These are phyloP conservation scores for Notarius lentiginosus DNA, from an alignment of 2,113 vertebrate species.

Conservation along the genomic window DNA sequence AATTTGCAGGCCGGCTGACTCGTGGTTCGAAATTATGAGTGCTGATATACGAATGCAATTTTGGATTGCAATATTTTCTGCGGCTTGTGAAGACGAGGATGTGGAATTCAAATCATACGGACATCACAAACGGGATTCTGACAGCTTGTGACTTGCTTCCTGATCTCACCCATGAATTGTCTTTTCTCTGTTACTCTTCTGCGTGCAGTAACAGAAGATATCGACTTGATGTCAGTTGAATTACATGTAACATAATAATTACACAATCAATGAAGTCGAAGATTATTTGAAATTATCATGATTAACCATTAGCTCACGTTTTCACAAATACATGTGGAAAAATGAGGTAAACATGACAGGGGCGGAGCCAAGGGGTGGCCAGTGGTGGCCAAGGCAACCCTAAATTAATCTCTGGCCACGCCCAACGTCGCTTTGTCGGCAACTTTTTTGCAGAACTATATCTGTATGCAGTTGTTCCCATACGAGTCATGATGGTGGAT, in stretches of 20 bases:
- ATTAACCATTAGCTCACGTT: background rate
- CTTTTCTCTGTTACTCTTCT: conserved; percentile 2
- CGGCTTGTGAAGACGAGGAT: conserved; percentile 63
- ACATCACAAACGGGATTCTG: conserved; percentile 28
- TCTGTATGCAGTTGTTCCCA: too few relatives aligned
- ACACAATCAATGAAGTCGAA: background rate
- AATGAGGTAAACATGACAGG: background rate
- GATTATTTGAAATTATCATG: background rate
- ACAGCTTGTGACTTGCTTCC: conserved; percentile 36
- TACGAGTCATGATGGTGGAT: too few relatives aligned
- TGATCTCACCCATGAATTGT: conserved; percentile 30
- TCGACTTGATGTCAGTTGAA: background rate
- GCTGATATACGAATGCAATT: conserved; percentile 68
- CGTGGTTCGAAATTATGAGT: conserved; percentile 68
- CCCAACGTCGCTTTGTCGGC: too few relatives aligned
- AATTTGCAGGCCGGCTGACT: conserved; percentile 76
- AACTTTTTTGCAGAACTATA: too few relatives aligned
- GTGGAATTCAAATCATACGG: conserved; percentile 64
- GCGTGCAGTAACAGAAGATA: background rate
- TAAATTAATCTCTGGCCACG: too few relatives aligned
- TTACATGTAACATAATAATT: background rate
- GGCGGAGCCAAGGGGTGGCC: too few relatives aligned
- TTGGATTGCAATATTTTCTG: conserved; percentile 65
- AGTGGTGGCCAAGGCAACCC: too few relatives aligned
- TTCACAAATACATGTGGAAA: background rate